phyloP scores from a whole-genome alignment of 1,140 invertebrate species.

The Nylanderia fulva region DNA sequence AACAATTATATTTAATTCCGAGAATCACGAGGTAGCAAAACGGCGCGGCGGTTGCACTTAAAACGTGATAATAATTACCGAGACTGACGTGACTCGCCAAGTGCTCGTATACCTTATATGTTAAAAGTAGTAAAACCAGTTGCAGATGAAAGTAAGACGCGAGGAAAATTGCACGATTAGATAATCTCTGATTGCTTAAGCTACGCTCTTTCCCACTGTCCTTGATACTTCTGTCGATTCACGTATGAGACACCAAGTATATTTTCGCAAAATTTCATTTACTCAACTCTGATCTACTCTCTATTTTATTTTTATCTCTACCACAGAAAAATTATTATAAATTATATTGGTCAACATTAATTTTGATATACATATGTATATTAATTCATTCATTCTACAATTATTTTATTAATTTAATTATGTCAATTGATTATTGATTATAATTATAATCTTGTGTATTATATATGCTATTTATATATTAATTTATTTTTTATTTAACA shows the following conservation, averaged over 20 bases:
- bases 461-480: too few relatives aligned
- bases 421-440: too few relatives aligned
- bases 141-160: slow-evolving; percentile 63
- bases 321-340: not conserved
- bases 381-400: too few relatives aligned
- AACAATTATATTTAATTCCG: too few relatives aligned
- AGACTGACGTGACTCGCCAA: slow-evolving; percentile 46
- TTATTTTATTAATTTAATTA: too few relatives aligned
- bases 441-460: too few relatives aligned
- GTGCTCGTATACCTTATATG: slow-evolving; percentile 22
- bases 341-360: not conserved
- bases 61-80: slow-evolving; percentile 63
- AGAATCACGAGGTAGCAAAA: not conserved
- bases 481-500: too few relatives aligned
- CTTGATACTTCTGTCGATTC: not conserved
- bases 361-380: not conserved
- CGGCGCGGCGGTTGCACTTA: not conserved
- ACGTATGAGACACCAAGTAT: not conserved
- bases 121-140: slow-evolving; percentile 64
- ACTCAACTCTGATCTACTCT: not conserved
- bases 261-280: not conserved
- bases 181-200: slow-evolving; percentile 54
- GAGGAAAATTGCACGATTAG: slow-evolving; percentile 67
- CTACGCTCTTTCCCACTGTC: slow-evolving; percentile 1
- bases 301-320: not conserved